Evolutionary conservation across 2,113 vertebrate species (phyloP).

Genomic region (Sinocyclocheilus anshuiensis): DNA sequence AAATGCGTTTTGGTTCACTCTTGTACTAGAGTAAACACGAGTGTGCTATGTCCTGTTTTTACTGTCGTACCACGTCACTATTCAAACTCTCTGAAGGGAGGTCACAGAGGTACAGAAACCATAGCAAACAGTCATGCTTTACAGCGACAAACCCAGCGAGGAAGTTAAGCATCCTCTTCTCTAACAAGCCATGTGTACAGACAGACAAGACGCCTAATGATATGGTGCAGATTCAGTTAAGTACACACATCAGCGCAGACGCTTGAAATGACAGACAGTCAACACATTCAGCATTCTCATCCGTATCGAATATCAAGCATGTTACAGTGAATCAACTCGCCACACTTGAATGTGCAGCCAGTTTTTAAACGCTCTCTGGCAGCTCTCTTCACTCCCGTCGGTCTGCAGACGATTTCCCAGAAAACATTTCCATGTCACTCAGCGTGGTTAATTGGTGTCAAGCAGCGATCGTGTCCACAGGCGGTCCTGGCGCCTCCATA

Average conservation of each 20-base stretch:
- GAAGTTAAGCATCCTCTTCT: slow-evolving; percentile 44
- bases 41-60: slow-evolving; percentile 72
- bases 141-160: slow-evolving; percentile 63
- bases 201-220: slow-evolving; percentile 7
- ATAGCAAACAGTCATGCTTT: background rate
- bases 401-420: background rate
- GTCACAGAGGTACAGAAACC: no score
- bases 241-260: background rate
- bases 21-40: slow-evolving; percentile 72
- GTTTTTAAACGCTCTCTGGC: background rate
- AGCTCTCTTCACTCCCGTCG: background rate
- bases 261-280: background rate
- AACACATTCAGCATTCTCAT: background rate
- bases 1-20: slow-evolving; percentile 59
- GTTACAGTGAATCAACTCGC: background rate
- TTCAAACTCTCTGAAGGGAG: slow-evolving; percentile 64
- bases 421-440: background rate
- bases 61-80: slow-evolving; percentile 72
- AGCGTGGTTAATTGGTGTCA: background rate
- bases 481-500: background rate
- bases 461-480: background rate
- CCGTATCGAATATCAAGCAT: background rate
- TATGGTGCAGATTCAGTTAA: background rate
- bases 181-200: slow-evolving; percentile 45
- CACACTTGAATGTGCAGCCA: background rate